Base-by-base conservation (phyloP, 2,113 vertebrate genomes). In the Sturnus vulgaris region DNA sequence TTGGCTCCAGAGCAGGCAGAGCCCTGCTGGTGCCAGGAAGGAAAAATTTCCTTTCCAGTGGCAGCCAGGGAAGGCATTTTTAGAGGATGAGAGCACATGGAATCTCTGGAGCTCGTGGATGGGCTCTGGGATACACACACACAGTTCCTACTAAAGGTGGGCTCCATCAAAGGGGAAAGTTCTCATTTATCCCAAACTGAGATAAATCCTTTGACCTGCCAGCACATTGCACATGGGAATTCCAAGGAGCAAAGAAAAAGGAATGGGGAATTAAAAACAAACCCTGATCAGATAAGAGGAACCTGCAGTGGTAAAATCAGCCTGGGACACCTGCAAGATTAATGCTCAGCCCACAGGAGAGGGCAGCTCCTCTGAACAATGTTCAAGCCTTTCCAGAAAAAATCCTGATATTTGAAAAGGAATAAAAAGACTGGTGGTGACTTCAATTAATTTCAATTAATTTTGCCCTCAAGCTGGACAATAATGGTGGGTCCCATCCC, bases 241-340 rank as follows among this genome's bases (percentile, higher is more conserved):
- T 89, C 61, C 53, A 84, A 24, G 88, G 81, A 82, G 89, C 94
- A 95, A 87, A 82, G 10, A 89, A 30, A 92, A 92, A 83, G 44
- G 47, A 68, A 49, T 3, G 2, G 60, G 66, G 78, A 70, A 79
- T 52, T 60, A 70, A 88, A 94, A 83, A 10, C 35, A 78, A 56
- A 7, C 69, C 56, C 84, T 5, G 27, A 82, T 82, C 77, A 61
- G 94, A 42, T 84, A 87, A 93, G 64, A 80, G 64, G 55, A 88
- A 93, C 86, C 82, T 66, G 52, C 7, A 5, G 24, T 78, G 82
- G 66, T 86, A 60, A 93, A 94, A 70, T 73, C 84, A 78, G 68
- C 42, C 64, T 31, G 68, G 86, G 92, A 70, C 86, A 93, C 82
- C 56, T 52, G 86, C 60, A 56, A 91, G 76, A 83, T 92, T 88